Evolutionary conservation across 2,797 vertebrate species (phyloP).

Genomic region (Pseudotriccus pelzelni): DNA sequence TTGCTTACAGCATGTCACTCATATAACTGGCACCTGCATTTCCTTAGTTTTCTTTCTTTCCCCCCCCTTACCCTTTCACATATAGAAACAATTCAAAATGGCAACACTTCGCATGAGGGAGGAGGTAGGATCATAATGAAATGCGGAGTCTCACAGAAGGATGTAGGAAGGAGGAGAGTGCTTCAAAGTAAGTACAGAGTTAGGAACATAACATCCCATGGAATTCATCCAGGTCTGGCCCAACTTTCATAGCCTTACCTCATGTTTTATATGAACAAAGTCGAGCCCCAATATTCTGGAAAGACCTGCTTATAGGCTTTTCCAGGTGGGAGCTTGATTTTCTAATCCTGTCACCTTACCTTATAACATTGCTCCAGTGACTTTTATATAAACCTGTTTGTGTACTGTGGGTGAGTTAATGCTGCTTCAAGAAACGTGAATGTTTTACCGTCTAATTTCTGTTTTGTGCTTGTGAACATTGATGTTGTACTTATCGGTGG

Average conservation of each 20-base stretch:
- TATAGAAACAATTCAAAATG: not conserved
- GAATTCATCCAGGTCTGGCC: not conserved
- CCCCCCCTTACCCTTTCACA: not conserved
- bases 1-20: not conserved
- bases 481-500: not conserved
- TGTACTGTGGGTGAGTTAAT: not conserved
- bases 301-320: not conserved
- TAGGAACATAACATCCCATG: not conserved
- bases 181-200: not conserved
- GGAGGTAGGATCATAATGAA: not conserved
- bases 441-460: not conserved
- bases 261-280: not conserved
- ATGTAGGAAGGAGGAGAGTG: not conserved
- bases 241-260: not conserved
- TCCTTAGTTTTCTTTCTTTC: not conserved
- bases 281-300: not conserved
- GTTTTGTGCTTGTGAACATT: not conserved
- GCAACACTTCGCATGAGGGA: not conserved
- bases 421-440: not conserved
- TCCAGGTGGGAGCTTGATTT: fast-evolving
- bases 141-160: not conserved
- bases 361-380: constrained; percentile 20
- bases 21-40: not conserved
- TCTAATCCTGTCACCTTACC: constrained; percentile 57
- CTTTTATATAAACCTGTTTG: not conserved